Conservation (phyloP, 2,888 invertebrate genomes). For the Diarsia dahlii region DNA sequence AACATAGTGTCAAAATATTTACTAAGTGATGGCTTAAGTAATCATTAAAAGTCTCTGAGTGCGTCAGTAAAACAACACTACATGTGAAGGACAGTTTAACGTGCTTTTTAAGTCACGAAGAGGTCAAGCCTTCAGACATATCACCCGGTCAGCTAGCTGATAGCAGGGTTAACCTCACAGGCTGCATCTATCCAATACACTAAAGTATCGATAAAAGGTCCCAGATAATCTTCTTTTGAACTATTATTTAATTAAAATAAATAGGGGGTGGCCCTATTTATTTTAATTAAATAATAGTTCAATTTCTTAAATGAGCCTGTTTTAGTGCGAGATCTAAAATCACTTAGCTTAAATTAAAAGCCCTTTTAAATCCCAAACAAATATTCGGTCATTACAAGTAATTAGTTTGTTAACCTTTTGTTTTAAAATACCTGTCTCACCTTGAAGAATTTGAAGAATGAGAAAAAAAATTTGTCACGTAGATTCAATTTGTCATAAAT, state of each 20-base stretch:
- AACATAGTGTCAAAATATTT: no score
- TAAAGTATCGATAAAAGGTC: not conserved
- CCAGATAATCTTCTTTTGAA: not conserved
- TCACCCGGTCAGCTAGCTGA: not conserved
- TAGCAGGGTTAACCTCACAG: not conserved
- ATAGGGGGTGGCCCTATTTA: no score
- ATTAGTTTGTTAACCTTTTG: constrained; percentile 28
- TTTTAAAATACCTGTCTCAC: constrained; percentile 26
- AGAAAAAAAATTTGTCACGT: constrained; percentile 1
- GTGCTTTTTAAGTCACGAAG: not conserved
- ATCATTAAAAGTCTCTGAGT: no score
- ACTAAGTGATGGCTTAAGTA: no score
- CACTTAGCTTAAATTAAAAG: not conserved
- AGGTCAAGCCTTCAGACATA: not conserved
- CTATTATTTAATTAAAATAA: no score
- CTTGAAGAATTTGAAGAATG: constrained; percentile 8
- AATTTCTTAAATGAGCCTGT: constrained; percentile 19
- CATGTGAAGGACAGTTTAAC: not conserved
- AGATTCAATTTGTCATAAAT: constrained; percentile 22
- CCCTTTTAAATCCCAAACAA: constrained; percentile 9
- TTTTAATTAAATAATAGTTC: not conserved
- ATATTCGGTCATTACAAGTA: constrained; percentile 22
- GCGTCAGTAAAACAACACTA: not conserved
- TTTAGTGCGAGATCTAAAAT: not conserved
- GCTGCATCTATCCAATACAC: not conserved